These are phyloP conservation scores for Martes flavigula DNA, from an alignment of 2,797 vertebrate genomes.

Conservation along the genomic window DNA sequence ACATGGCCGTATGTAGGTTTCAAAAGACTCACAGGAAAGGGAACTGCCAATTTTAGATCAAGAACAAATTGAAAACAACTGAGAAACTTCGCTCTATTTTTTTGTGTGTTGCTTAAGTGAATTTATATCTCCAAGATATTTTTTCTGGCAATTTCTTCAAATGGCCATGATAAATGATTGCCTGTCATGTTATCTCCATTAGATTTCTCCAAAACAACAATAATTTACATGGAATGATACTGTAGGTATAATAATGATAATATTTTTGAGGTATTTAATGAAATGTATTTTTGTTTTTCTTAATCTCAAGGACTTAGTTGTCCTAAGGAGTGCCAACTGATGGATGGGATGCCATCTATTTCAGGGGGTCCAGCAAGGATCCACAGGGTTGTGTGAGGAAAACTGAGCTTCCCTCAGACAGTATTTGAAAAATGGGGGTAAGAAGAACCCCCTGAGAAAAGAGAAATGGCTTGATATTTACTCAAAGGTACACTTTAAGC, in stretches of 20 bases:
- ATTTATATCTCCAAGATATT: not conserved
- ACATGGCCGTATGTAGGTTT: not conserved
- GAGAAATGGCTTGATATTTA: not conserved
- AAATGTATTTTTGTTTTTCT: not conserved
- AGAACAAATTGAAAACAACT: not conserved
- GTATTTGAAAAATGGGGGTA: not conserved
- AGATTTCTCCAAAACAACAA: not conserved
- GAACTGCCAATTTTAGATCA: not conserved
- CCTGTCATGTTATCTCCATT: not conserved
- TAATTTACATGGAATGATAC: not conserved
- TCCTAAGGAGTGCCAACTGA: not conserved
- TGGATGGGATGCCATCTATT: not conserved
- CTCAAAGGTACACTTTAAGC: not conserved
- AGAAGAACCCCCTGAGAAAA: not conserved
- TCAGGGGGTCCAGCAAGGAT: not conserved
- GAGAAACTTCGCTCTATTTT: not conserved
- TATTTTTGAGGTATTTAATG: not conserved
- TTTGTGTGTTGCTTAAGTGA: not conserved
- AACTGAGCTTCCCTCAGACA: not conserved
- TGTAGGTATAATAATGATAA: not conserved
- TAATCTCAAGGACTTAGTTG: not conserved
- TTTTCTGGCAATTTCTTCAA: slow-evolving; percentile 24
- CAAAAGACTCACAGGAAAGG: not conserved
- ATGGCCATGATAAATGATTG: not conserved
- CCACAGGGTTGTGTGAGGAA: not conserved